Base-by-base conservation (phyloP, 2,113 vertebrate genomes). In the Chelonoidis abingdonii region DNA sequence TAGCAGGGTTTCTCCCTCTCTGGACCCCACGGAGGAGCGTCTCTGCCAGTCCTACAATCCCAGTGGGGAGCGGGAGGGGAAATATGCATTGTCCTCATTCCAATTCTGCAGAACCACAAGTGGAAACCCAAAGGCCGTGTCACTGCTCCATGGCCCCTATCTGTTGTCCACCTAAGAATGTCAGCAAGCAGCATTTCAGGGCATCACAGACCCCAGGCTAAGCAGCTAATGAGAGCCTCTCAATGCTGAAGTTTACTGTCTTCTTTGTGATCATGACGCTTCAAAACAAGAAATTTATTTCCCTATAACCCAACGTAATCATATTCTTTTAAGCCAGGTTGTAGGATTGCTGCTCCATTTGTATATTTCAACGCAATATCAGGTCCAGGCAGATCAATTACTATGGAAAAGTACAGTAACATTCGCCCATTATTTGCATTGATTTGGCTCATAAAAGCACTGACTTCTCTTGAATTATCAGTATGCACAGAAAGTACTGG, bases 401-500 rank as follows among this genome's bases (percentile, higher is more conserved):
- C 92, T 90, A 88, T 83, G 81, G 47, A 93, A 95, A 62, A 85
- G 94, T 95, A 13, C 54, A 89, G 69, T 88, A 78, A n/a, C 0
- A 29, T n/a, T 95, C 90, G 47, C 62, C 1, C 1, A 1, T 54
- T 96, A 79, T 91, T 65, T 56, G 69, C 83, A 24, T 44, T 25
- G 2, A 95, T 62, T 12, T 0, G 2, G 47, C 1, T 44, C 83
- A 80, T 35, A 24, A 90, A 44, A 81, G 89, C 78, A 54, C 65
- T 82, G 75, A 87, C 54, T 89, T 89, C 93, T 50, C 49, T 16
- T 3, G 81, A 94, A 91, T 52, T 1, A 12, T 10, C 14, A 0
- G 2, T 8, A 14, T 12, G n/a, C 1, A 0, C 79, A 3, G 47
- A 79, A 80, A 0, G 27, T 56, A 79, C 0, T 0, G 1, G 38